A percentile compares a stretch with the other conserved stretches of the same genome.
phyloP scores from a whole-genome alignment of 30 jellyfish, hydroid and myxozoan species.

The Aurelia coerulea region DNA sequence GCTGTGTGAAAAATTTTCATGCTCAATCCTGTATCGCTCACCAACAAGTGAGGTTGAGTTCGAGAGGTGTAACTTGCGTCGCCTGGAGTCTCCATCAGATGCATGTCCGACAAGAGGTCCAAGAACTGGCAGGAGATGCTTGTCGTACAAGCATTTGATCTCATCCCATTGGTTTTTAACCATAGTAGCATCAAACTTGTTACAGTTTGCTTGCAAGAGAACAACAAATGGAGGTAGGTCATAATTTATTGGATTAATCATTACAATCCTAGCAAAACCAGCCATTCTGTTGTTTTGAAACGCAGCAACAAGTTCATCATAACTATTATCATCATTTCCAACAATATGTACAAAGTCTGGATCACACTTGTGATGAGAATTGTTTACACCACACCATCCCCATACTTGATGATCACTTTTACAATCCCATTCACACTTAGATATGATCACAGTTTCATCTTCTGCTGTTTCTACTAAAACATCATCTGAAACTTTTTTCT shows the following conservation, averaged over 20 bases:
- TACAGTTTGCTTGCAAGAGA: constrained; percentile 18
- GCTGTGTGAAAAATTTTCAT: constrained; percentile 2
- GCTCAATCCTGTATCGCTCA: constrained; percentile 17
- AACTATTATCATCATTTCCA: constrained; percentile 23
- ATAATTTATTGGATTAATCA: neutral
- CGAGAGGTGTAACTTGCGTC: constrained; percentile 19
- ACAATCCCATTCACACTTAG: constrained; percentile 45
- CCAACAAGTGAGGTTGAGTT: constrained; percentile 21
- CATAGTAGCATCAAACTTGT: constrained; percentile 1
- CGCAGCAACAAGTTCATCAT: neutral
- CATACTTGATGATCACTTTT: constrained; percentile 28
- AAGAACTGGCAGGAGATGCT: constrained; percentile 39
- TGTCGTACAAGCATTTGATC: constrained; percentile 18
- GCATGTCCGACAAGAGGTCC: constrained; percentile 70
- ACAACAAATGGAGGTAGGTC: constrained; percentile 43
- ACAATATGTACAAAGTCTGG: constrained; percentile 34
- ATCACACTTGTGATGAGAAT: constrained; percentile 18
- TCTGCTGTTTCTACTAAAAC: constrained; percentile 44
- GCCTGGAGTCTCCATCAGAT: constrained; percentile 60
- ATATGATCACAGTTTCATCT: constrained; percentile 43
- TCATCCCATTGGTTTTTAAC: constrained; percentile 20
- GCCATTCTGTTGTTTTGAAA: too few species aligned
- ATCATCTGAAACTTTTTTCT: constrained; percentile 9
- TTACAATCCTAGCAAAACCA: too few species aligned
- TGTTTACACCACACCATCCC: constrained; percentile 55